Base-by-base conservation (phyloP, 2,888 invertebrate genomes). In the Hyposoter didymator region DNA sequence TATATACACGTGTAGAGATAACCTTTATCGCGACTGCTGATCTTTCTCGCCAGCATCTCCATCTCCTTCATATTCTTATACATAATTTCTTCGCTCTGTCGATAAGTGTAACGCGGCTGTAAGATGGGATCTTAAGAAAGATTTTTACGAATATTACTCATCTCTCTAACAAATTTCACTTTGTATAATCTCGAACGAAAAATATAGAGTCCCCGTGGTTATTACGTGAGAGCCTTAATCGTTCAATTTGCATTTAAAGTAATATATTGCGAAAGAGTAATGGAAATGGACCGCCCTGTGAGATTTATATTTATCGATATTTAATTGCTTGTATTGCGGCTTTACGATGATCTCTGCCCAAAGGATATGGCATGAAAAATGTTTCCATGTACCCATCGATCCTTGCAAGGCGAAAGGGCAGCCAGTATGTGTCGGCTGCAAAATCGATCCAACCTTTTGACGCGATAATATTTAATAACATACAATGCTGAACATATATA, bases 241-340 rank as follows among this genome's bases (percentile, higher is more conserved):
- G 45, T 82, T 78, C 19, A 43, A 81, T 84, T 82, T 78, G 69
- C 78, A 84, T 84, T 81, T 78, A 78, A 72, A 81, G 73, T 84
- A 81, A 55, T 66, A 59, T 28, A 59, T 79, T 19, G 47, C 22
- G 32, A 35, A 39, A 49, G 79, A 79, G 43, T 62, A 74, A 74
- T 84, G 78, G 67, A 74, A 74, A 78, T 59, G 45, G 78, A 78
- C 78, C 78, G 45, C 78, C 78, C 78, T 59, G 55, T 6, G 78
- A 69, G 78, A 59, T 28, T 52, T 59, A 69, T 69, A 69, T 78
- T 78, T 78, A 78, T 78, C 69, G 78, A 59, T 69, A 78, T 78
- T 78, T 78, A 69, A 78, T 78, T 78, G 78, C 78, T 70, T 45
- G 59, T 69, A 78, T 78, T 55, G 67, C 75, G 49, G 64, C 39